Evolutionary conservation across 2,797 vertebrate species (phyloP).

Genomic region (Oreortyx pictus): DNA sequence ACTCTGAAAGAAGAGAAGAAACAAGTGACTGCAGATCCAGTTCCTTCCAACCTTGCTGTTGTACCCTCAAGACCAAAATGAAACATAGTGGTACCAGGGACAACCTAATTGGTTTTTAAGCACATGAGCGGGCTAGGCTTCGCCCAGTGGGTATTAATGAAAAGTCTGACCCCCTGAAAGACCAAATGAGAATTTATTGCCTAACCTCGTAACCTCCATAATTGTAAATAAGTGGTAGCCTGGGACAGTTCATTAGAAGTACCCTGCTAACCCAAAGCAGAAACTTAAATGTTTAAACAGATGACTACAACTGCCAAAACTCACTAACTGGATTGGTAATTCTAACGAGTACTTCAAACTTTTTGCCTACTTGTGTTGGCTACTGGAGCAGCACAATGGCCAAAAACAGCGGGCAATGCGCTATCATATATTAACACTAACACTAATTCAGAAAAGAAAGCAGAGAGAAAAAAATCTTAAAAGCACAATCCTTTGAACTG

Average conservation of each 20-base stretch:
- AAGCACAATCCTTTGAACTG: conserved; percentile 8
- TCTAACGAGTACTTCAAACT: neutral
- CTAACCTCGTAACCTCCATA: neutral
- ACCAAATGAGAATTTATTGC: neutral
- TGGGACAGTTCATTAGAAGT: neutral
- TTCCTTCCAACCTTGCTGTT: neutral
- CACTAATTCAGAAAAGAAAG: neutral
- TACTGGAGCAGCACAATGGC: accelerated
- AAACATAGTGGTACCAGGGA: neutral
- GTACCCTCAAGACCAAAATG: neutral
- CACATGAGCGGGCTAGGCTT: neutral
- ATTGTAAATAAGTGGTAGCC: conserved; percentile 22
- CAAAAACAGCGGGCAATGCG: neutral
- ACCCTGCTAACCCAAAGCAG: neutral
- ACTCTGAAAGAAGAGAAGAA: neutral
- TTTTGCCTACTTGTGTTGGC: neutral
- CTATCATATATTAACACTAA: neutral
- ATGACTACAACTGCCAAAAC: neutral
- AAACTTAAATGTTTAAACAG: neutral
- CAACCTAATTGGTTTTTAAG: conserved; percentile 16
- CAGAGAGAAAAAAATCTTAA: neutral
- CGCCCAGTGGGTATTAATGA: conserved; percentile 7
- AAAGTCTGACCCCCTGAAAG: conserved; percentile 17
- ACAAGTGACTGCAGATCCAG: neutral
- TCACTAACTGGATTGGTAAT: neutral